Evolutionary conservation across 2,113 vertebrate species (phyloP).

Genomic region (Speoplatyrhinus poulsoni): DNA sequence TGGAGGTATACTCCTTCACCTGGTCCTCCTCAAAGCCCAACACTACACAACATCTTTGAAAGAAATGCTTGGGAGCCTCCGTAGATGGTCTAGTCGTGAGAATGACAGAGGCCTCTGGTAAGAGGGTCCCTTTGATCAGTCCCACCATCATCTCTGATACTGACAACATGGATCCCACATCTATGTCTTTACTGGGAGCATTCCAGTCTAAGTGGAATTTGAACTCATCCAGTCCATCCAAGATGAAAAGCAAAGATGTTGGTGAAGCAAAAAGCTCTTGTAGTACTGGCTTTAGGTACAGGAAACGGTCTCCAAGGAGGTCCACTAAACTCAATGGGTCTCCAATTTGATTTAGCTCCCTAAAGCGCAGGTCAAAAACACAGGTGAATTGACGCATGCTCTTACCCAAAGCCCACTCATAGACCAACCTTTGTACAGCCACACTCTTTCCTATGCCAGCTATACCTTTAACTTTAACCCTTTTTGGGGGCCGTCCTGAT

Average conservation of each 20-base stretch:
- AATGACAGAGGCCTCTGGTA: conserved; percentile 62
- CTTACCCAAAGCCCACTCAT: conserved; percentile 76
- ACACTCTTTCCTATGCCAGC: conserved; percentile 80
- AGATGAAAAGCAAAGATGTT: conserved; percentile 57
- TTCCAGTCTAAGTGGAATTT: conserved; percentile 51
- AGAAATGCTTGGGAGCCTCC: conserved; percentile 55
- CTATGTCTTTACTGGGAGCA: conserved; percentile 36
- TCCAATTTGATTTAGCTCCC: conserved; percentile 62
- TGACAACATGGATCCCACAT: conserved; percentile 22
- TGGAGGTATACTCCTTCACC: conserved; percentile 64
- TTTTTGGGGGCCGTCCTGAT: conserved; percentile 48
- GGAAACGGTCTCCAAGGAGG: conserved; percentile 53
- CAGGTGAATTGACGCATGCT: conserved; percentile 66
- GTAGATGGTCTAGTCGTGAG: conserved; percentile 65
- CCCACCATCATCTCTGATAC: conserved; percentile 63
- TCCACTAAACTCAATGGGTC: conserved; percentile 54
- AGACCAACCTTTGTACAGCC: conserved; percentile 71
- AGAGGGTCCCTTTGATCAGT: conserved; percentile 63
- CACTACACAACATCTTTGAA: conserved; percentile 66
- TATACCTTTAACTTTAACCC: conserved; percentile 73
- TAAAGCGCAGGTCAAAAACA: conserved; percentile 66
- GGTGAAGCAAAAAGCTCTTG: conserved; percentile 44
- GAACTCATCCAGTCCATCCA: conserved; percentile 74
- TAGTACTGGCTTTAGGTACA: conserved; percentile 50
- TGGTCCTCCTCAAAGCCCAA: conserved; percentile 71